Evolutionary conservation across 2,113 vertebrate species (phyloP), one percentile per base, ranked within the genome.

Genomic region (Ophthalmotilapia sp.): DNA sequence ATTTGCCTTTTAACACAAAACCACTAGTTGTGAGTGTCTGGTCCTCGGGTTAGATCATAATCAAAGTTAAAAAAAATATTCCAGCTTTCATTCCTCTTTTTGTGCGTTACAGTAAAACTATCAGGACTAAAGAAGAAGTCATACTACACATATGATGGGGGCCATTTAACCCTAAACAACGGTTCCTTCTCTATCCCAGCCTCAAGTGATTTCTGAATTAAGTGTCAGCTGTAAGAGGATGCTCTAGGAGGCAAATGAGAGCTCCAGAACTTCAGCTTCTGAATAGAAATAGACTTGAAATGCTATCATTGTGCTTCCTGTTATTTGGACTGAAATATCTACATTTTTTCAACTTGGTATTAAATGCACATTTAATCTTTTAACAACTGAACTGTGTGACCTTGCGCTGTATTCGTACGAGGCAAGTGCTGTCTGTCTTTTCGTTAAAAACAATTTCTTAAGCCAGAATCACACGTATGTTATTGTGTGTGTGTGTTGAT

Each of bases 111-210:
- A 36, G 31, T 62, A 62, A 54, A 84, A 75, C 7, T n/a, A 26
- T 2, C 13, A 23, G n/a, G 65, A 9, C 60, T 38, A 21, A 68
- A 55, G 17, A 79, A 36, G 7, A 40, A n/a, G 13, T 65, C 1
- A 38, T 13, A 1, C 33, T n/a, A 42, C 36, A 2, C 15, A 51
- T 13, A 6, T 33, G 73, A 77, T 2, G 29, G 73, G 19, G 29
- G n/a, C 53, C 60, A 26, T 80, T 84, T 90, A 83, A 91, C 83
- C 85, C 60, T 54, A 75, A 21, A 85, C 70, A 68, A 82, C 54
- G 82, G 75, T 47, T 84, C 29, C 33, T 7, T 29, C 70, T 26
- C 40, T 14, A 80, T 70, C 40, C n/a, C 49, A 36, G 49, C 19
- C 60, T 87, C 15, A 7, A 23, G 15, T 29, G 45, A 26, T 87